These are phyloP conservation scores for Alosa alosa DNA, from an alignment of 2,113 vertebrate species.

Conservation along the genomic window DNA sequence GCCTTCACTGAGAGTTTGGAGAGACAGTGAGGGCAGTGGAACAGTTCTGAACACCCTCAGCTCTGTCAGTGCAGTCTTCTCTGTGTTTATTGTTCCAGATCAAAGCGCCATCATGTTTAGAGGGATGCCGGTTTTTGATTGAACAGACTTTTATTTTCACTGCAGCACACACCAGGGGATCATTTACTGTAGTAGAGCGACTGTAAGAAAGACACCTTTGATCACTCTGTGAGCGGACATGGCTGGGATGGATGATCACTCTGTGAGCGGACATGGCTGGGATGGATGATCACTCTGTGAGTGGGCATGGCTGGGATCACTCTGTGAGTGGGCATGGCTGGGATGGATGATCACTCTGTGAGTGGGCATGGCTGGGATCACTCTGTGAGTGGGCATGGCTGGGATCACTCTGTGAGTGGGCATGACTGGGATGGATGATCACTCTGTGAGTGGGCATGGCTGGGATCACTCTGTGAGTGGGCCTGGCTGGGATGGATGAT, in stretches of 20 bases:
- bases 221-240: not conserved
- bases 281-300: not conserved
- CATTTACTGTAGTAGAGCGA: not conserved
- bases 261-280: too few species aligned
- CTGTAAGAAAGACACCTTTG: not conserved
- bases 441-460: not conserved
- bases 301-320: not conserved
- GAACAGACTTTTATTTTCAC: not conserved
- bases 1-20: not conserved
- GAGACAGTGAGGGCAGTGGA: too few species aligned
- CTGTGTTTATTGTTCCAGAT: not conserved
- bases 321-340: too few species aligned
- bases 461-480: not conserved
- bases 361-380: not conserved
- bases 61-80: not conserved
- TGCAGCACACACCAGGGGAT: not conserved
- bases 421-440: not conserved
- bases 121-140: not conserved
- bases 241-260: too few species aligned
- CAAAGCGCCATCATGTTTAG: not conserved
- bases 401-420: not conserved
- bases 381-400: too few species aligned
- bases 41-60: not conserved
- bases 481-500: not conserved
- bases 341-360: not conserved